Evolutionary conservation across 1,140 invertebrate genomes (phyloP), one percentile per base, ranked within the genome.

Genomic region (Drosophila asahinai): DNA sequence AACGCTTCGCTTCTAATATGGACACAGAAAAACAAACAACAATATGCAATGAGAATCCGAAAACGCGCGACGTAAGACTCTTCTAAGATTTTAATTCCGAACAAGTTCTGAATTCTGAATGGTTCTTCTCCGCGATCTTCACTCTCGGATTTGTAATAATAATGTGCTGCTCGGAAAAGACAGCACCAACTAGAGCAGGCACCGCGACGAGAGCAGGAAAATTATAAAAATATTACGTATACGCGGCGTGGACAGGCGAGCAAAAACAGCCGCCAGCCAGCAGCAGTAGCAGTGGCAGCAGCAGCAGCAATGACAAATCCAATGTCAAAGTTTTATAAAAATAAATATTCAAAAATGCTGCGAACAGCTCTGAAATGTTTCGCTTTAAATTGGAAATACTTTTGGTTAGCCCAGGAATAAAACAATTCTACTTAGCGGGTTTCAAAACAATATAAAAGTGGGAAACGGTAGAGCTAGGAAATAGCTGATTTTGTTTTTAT

Each of bases 301-400:
- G 57, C 57, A 74, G 59, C 78, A 81, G 86, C 90, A 92, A 92
- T 92, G 90, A 92, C 90, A 92, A 87, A 92, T 83, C 83, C 91
- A 92, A 92, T 92, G 91, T 92, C 90, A 91, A 83, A 91, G 80
- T 73, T 83, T 91, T 91, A 91, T 91, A 91, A 91, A 91, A 91
- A 91, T 91, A 91, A 90, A 90, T 91, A 86, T 90, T 90, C n/a
- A 68, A 73, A 78, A 70, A 70, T 55, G 76, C 49, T 61, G 64
- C 45, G 61, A 77, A 48, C 30, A 58, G 67, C n/a, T 72, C 33
- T 30, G 36, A 73, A 73, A 62, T 30, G 47, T 74, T 66, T 74
- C 40, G 47, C 33, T 40, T 43, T 40, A 66, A 66, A 51, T 63
- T 68, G 36, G 42, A 66, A 52, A 62, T 55, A 54, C 49, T 74